Evolutionary conservation across 2,888 invertebrate genomes (phyloP).

Genomic region (Lithophane semibrunnea): DNA sequence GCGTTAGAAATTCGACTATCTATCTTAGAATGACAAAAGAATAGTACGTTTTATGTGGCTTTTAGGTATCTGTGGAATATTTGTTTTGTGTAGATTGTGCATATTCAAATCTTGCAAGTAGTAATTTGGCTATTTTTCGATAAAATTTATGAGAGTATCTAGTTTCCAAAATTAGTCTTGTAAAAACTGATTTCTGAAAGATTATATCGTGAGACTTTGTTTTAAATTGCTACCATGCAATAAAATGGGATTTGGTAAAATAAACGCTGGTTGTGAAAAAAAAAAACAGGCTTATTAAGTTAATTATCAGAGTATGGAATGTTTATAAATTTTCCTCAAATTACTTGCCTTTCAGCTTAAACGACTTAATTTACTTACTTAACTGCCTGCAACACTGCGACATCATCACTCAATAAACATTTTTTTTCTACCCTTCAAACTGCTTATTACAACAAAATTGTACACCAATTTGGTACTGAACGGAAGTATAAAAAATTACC

Average conservation of each 20-base stretch:
- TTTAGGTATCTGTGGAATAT: background rate
- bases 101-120: background rate
- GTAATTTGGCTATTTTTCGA: background rate
- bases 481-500: slow-evolving; percentile 39
- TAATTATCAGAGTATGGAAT: background rate
- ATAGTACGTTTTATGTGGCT: slow-evolving; percentile 14
- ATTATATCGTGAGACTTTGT: no score
- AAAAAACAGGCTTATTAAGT: background rate
- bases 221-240: no score
- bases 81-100: background rate
- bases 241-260: no score
- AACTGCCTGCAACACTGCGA: background rate
- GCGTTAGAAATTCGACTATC: slow-evolving; percentile 22
- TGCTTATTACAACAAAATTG: slow-evolving; percentile 3
- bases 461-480: slow-evolving; percentile 3
- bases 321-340: background rate
- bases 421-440: slow-evolving; percentile 14
- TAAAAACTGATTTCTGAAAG: no score
- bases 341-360: background rate
- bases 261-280: no score
- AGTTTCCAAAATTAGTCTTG: background rate
- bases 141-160: no score
- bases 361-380: background rate
- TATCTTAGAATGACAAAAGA: slow-evolving; percentile 43
- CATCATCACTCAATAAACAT: slow-evolving; percentile 6